These are phyloP conservation scores for Fregata magnificens DNA, from an alignment of 2,113 vertebrate species.

Conservation along the genomic window DNA sequence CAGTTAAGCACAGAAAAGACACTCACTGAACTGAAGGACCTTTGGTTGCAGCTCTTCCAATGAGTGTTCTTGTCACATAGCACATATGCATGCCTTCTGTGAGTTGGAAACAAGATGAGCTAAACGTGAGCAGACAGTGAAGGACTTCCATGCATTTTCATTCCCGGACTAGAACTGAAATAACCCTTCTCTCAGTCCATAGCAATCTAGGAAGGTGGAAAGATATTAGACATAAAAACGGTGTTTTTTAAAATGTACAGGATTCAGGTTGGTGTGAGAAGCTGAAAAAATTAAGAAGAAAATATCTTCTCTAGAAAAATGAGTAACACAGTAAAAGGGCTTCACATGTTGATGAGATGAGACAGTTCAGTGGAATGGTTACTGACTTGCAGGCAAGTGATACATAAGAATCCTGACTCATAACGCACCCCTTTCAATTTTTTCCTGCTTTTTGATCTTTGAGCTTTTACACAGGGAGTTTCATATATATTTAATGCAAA, in stretches of 20 bases:
- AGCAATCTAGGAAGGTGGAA: not conserved
- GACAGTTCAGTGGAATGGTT: not conserved
- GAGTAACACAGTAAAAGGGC: not conserved
- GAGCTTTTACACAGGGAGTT: not conserved
- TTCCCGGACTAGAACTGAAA: not conserved
- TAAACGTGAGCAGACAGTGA: not conserved
- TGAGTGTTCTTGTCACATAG: not conserved
- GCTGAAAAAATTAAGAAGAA: not conserved
- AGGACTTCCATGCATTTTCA: not conserved
- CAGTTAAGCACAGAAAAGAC: not conserved
- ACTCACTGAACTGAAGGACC: not conserved
- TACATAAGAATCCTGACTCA: not conserved
- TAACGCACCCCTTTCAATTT: rapidly evolving
- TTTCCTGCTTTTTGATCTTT: not conserved
- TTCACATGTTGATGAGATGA: not conserved
- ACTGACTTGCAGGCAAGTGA: not conserved
- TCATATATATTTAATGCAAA: not conserved
- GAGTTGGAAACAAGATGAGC: not conserved
- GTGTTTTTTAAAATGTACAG: not conserved
- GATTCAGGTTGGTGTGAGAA: not conserved
- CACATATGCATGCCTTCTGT: too few species aligned
- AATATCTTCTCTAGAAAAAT: not conserved
- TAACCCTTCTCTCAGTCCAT: not conserved
- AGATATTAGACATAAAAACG: not conserved
- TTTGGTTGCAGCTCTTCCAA: not conserved